Evolutionary conservation across 2,113 vertebrate species (phyloP), one percentile per base, ranked within the genome.

Genomic region (Boleophthalmus pectinirostris): DNA sequence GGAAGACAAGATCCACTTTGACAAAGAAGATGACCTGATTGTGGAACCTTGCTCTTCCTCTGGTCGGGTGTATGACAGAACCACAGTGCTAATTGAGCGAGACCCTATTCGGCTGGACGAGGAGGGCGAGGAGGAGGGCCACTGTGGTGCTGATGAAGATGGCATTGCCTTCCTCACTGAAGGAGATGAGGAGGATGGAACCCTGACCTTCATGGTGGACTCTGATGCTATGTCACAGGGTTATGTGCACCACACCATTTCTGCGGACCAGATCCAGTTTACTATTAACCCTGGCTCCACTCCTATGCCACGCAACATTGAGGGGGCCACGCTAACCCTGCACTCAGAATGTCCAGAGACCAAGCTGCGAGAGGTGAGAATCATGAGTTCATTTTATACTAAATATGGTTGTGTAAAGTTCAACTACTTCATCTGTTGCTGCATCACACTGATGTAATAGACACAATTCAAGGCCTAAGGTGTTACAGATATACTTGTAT

Each of bases 291-390:
- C 98, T 58, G 98, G 98, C 15, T 98, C 97, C 14, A 98, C 97
- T 0, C 97, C 96, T 14, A 99, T 99, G 98, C 98, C 98, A 1
- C 95, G 97, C 60, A 99, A 99, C 87, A 99, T 99, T 0, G 98
- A 99, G 86, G 98, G 98, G 68, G 98, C 98, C 20, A 99, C 98
- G 0, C 96, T 99, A 67, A 99, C 98, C 8, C 84, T 99, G 69
- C 98, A 99, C 80, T 99, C 98, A 0, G 97, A 99, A 91, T 99
- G 98, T 83, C 98, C 98, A 3, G 96, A 99, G 89, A 99, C 98
- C 8, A 99, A 97, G 86, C 94, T 95, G 16, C 95, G 96, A 91
- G 97, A 99, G 93, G 98, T 98, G 92, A 73, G 86, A 38, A 15
- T 83, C 25, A 15, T 4, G 29, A 61, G 38, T 21, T 43, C 47